Conservation (phyloP, 2,113 vertebrate species). For the pig (Sus scrofa) region T2T-Sscrofa CM000812.6:236485501-236486000, state of each 20-base stretch:
- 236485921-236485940: not conserved
- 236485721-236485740: not conserved
- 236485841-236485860: not conserved
- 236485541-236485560: no score
- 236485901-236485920: not conserved
- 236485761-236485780: not conserved
- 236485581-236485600: no score
- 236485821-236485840: slow-evolving; percentile 10
- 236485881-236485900: not conserved
- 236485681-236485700: not conserved
- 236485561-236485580: no score
- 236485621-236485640: not conserved
- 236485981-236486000: no score
- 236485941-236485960: not conserved
- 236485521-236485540: no score
- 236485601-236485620: not conserved
- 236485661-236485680: not conserved
- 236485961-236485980: not conserved
- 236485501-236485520: no score
- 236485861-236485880: not conserved
- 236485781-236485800: not conserved
- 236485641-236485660: not conserved
- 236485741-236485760: not conserved
- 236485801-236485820: not conserved
- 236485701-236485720: not conserved